Evolutionary conservation across 2,113 vertebrate species (phyloP), one percentile per base, ranked within the genome.

Genomic region (Telmatochromis brichardi): DNA sequence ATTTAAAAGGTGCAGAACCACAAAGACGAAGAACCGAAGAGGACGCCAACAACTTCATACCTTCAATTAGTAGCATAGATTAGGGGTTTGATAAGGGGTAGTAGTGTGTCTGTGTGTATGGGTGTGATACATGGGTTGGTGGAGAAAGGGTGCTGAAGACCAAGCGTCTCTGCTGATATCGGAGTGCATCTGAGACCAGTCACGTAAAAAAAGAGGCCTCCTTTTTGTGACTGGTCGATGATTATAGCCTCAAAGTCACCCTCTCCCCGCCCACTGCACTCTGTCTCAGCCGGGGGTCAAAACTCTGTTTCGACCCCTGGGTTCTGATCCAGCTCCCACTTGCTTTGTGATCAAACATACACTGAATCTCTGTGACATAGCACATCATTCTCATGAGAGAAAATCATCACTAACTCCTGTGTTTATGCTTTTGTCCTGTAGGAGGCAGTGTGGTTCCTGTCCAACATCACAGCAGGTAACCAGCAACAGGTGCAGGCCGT

Each of bases 401-500:
- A 51, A 51, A 51, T 19, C 4, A 33, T 51, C n/a, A 55, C 6
- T 19, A 7, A 37, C 21, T 21, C 5, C 5, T 90, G 89, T 78
- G 45, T 84, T 51, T 88, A 54, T 85, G 23, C 37, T 57, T 10
- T 17, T 4, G 76, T 96, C 96, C 92, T 96, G 57, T 93, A 99
- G 99, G 99, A 99, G 97, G 99, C 99, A 15, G 99, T 99, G 90
- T 99, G 99, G 99, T 99, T 99, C 97, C 96, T 99, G 53, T 99
- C 99, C 71, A 99, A 99, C 96, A 99, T 99, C 95, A 99, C 99
- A 51, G 99, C 99, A 87, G 99, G 99, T 89, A 99, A 99, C 95
- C 99, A 99, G 93, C 98, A 99, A 94, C 99, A 99, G 96, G 99
- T 99, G 87, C 99, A 99, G 94, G 99, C 98, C 3, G 99, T 99